Conservation (phyloP, 2,797 vertebrate species). For the Argentina silus region DNA sequence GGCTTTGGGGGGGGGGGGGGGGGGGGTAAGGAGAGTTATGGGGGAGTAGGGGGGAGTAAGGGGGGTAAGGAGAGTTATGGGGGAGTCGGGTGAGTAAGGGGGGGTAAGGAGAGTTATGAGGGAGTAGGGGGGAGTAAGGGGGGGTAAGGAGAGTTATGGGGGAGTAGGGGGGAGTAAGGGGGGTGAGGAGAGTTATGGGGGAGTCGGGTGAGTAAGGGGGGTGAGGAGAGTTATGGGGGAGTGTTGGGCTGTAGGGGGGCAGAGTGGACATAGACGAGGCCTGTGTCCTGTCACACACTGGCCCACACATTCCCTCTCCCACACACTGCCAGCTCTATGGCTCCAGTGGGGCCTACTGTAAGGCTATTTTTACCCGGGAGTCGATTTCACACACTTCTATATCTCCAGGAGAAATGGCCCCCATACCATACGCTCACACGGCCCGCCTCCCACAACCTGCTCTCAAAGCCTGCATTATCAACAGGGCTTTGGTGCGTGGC, state of each 20-base stretch:
- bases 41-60: too few relatives aligned
- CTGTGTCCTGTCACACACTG: constrained; percentile 13
- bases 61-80: too few relatives aligned
- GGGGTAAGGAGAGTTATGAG: too few relatives aligned
- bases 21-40: too few relatives aligned
- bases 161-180: too few relatives aligned
- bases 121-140: too few relatives aligned
- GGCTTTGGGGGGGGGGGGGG: not conserved
- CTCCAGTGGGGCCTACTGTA: not conserved
- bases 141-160: too few relatives aligned
- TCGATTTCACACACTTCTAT: constrained; percentile 1
- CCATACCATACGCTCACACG: not conserved
- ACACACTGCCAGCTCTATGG: not conserved
- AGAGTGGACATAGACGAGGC: not conserved
- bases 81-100: not conserved
- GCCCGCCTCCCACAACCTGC: not conserved
- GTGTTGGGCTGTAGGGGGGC: too few relatives aligned
- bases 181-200: not conserved
- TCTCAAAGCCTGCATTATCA: not conserved
- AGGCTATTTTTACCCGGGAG: not conserved
- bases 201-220: not conserved
- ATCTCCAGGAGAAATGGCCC: not conserved
- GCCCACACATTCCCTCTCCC: not conserved
- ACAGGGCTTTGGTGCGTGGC: not conserved
- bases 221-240: too few relatives aligned